phyloP scores from a whole-genome alignment of 1,140 invertebrate species.

The Trinorchestia longiramus region DNA sequence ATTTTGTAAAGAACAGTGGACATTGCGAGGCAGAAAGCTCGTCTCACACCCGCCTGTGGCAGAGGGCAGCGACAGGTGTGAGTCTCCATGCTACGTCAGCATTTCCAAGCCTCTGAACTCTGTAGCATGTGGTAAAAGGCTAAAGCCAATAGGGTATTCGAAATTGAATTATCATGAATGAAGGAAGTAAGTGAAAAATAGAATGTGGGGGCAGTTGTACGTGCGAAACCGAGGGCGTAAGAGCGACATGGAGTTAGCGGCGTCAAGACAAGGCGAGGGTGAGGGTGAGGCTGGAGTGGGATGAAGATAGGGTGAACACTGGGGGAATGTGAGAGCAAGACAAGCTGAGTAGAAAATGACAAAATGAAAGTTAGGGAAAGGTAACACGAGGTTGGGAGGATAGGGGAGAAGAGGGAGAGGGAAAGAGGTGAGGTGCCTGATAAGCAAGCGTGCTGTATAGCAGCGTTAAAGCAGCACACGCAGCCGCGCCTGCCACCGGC shows the following conservation, averaged over 20 bases:
- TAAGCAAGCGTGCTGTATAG: not conserved
- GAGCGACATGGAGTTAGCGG: no score
- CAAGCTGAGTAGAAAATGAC: not conserved
- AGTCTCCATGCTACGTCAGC: no score
- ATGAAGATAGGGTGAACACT: not conserved
- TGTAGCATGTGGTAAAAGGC: not conserved
- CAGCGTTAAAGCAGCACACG: slow-evolving; percentile 25
- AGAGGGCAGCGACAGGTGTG: no score
- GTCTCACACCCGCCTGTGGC: no score
- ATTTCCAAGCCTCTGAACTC: no score
- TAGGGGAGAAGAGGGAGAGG: not conserved
- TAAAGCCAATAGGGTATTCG: not conserved
- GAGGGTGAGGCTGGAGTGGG: not conserved
- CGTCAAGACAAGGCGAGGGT: not conserved
- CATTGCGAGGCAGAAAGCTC: no score
- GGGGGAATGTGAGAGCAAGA: not conserved
- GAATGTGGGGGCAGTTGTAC: not conserved
- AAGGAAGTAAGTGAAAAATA: not conserved
- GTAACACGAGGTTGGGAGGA: not conserved
- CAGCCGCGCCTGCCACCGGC: not conserved
- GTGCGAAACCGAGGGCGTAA: not conserved
- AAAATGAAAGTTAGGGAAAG: not conserved
- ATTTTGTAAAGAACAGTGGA: no score
- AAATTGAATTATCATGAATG: not conserved
- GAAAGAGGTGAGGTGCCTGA: not conserved